Evolutionary conservation across 1,140 invertebrate genomes (phyloP), one percentile per base, ranked within the genome.

Genomic region (Macrobrachium rosenbergii): DNA sequence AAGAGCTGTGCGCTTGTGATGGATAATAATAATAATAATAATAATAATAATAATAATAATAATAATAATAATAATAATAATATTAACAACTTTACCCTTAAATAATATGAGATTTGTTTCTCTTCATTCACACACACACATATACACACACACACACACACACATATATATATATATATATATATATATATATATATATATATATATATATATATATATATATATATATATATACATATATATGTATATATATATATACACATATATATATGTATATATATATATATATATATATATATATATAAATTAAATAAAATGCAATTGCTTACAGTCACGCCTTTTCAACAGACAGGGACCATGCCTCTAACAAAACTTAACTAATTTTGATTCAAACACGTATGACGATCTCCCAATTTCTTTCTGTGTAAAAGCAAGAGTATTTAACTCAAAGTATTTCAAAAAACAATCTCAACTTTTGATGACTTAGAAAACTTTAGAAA

Each of bases 161-260:
- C n/a, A n/a, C n/a, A 19, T 69, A 19, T 69, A 19, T 69, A 19
- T 69, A 3, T 69, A 19, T 69, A 19, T 69, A 69, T 69, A 69
- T 69, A 19, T 69, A 16, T 69, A 69, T 69, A 69, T 69, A 69
- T 69, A 69, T 69, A 69, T 69, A 69, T 69, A 69, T 69, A 69
- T 69, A 69, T 69, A 69, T 69, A 69, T 69, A 69, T 69, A 69
- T 69, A 69, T 69, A 69, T 69, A 69, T 69, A 69, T 69, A 69
- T 69, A 69, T 69, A 69, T 69, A 69, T 69, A 69, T 69, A 69
- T n/a, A n/a, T n/a, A n/a, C n/a, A n/a, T n/a, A 19, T 69, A 19
- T 69, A 19, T 69, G 3, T 69, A 3, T 69, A 19, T 69, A 19
- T 69, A 69, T 69, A 69, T 69, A 19, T 69, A 16, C 14, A 69